Evolutionary conservation across 2,888 invertebrate species (phyloP).

Genomic region (Eumacrocentrus americanus): DNA sequence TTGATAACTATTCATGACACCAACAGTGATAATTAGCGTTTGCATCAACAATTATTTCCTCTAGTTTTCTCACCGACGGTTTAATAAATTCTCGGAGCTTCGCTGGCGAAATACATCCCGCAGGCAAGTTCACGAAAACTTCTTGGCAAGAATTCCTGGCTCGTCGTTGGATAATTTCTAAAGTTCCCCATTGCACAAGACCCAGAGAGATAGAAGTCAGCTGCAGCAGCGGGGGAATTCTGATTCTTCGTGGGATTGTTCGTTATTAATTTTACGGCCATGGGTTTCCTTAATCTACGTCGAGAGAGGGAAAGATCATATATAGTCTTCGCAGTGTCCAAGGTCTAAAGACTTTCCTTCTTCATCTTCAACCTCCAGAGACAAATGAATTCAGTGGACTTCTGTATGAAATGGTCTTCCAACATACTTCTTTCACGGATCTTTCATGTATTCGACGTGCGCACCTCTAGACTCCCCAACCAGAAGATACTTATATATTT

Average conservation of each 20-base stretch:
- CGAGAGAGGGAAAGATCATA: too few relatives aligned
- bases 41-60: conserved; percentile 9
- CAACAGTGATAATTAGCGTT: neutral
- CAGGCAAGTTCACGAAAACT: conserved; percentile 6
- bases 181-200: neutral
- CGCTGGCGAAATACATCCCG: conserved; percentile 4
- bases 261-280: neutral
- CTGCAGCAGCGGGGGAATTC: neutral
- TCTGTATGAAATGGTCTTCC: neutral
- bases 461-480: neutral
- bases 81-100: neutral
- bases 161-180: conserved; percentile 7
- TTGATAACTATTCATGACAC: neutral
- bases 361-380: too few relatives aligned
- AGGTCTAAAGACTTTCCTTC: too few relatives aligned
- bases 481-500: neutral
- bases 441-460: neutral
- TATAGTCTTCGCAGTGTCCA: too few relatives aligned
- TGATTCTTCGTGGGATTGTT: neutral
- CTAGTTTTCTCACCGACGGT: neutral
- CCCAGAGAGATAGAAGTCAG: neutral
- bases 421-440: neutral
- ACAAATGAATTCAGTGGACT: too few relatives aligned
- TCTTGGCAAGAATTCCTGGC: conserved; percentile 5
- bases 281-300: too few relatives aligned